Conservation (phyloP, 2,888 invertebrate species). For the Thera obeliscata region DNA sequence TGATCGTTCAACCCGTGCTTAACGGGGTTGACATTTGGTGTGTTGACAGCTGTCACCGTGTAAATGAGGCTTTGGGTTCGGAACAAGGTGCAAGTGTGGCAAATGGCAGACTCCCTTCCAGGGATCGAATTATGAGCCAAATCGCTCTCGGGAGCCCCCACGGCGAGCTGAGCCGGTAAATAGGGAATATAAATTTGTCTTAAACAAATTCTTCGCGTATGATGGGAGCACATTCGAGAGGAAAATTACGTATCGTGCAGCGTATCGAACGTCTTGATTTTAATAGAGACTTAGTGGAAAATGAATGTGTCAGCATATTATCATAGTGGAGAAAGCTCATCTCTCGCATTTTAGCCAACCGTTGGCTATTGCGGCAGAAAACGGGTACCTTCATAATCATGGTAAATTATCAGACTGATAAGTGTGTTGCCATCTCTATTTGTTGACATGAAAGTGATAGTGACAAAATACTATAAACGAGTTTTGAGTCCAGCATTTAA, state of each 20-base stretch:
- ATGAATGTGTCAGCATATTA: slow-evolving; percentile 15
- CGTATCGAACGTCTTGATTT: slow-evolving; percentile 46
- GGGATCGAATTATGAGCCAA: slow-evolving; percentile 61
- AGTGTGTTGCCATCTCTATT: no score
- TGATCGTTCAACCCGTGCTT: slow-evolving; percentile 40
- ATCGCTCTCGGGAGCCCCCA: slow-evolving; percentile 53
- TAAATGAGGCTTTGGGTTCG: slow-evolving; percentile 39
- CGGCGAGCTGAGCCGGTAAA: slow-evolving; percentile 62
- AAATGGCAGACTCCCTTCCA: slow-evolving; percentile 43
- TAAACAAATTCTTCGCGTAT: slow-evolving; percentile 63
- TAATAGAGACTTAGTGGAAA: slow-evolving; percentile 45
- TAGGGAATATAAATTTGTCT: slow-evolving; percentile 68
- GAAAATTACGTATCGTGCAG: slow-evolving; percentile 57
- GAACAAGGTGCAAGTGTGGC: slow-evolving; percentile 44
- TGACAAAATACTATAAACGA: no score
- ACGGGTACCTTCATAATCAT: not conserved
- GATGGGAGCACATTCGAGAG: slow-evolving; percentile 56
- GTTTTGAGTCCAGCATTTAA: no score
- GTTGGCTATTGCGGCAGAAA: not conserved
- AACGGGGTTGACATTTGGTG: slow-evolving; percentile 36
- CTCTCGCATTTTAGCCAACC: not conserved
- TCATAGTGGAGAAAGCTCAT: slow-evolving; percentile 1
- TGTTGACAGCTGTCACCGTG: slow-evolving; percentile 43
- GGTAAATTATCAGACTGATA: no score
- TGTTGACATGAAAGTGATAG: no score